Evolutionary conservation across 2,113 vertebrate genomes (phyloP).

Genomic region (Drymodes brunneopygia): DNA sequence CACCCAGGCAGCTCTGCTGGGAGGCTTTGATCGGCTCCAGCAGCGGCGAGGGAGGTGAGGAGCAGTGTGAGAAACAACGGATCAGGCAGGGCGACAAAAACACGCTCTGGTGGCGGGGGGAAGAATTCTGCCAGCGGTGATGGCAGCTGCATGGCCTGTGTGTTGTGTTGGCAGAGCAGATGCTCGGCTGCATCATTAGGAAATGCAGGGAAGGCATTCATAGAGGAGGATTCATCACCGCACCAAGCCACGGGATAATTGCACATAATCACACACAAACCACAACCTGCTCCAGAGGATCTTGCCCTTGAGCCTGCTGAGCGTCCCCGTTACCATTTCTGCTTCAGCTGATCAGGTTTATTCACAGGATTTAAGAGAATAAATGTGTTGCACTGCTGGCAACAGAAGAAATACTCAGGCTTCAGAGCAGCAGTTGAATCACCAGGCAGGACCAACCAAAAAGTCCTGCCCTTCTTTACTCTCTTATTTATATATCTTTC

Average conservation of each 20-base stretch:
- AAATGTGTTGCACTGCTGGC: too few relatives aligned
- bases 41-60: neutral
- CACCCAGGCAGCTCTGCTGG: neutral
- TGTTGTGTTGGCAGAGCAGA: neutral
- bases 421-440: too few relatives aligned
- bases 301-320: neutral
- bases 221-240: neutral
- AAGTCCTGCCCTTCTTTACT: too few relatives aligned
- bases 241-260: neutral
- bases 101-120: accelerated
- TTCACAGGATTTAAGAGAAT: neutral
- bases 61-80: neutral
- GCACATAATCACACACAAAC: neutral
- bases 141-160: constrained; percentile 31
- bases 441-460: too few relatives aligned
- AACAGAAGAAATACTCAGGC: too few relatives aligned
- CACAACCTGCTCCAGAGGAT: neutral
- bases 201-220: neutral
- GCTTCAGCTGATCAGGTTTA: neutral
- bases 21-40: neutral
- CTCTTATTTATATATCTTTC: too few relatives aligned
- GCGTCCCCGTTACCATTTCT: neutral
- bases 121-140: neutral
- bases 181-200: neutral
- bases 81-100: neutral